These are phyloP conservation scores for Tragelaphus eurycerus DNA, from an alignment of 2,797 vertebrate species.

Conservation along the genomic window DNA sequence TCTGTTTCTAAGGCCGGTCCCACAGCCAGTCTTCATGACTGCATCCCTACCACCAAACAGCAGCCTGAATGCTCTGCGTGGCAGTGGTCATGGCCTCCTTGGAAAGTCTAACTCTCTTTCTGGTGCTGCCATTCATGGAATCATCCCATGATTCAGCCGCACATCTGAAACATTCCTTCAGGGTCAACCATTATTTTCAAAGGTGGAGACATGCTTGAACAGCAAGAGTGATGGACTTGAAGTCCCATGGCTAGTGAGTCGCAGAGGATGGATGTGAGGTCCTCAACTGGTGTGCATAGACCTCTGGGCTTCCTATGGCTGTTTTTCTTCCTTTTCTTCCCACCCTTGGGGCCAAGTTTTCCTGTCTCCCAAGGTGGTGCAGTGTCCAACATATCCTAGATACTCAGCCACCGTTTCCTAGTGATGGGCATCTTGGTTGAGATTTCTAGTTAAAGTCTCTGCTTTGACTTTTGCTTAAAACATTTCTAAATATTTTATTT, in stretches of 20 bases:
- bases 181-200: background rate
- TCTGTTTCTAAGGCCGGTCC: background rate
- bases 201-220: background rate
- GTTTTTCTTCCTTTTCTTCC: background rate
- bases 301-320: background rate
- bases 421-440: background rate
- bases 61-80: background rate
- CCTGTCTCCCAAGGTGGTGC: background rate
- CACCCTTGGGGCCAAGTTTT: background rate
- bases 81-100: rapidly evolving
- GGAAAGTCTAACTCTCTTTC: background rate
- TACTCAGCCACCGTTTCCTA: background rate
- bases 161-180: background rate
- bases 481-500: background rate
- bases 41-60: rapidly evolving
- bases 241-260: background rate
- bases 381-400: background rate
- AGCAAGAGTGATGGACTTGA: background rate
- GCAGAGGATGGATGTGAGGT: background rate
- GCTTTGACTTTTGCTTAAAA: background rate
- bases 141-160: background rate
- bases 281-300: background rate
- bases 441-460: background rate
- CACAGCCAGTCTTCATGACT: background rate
- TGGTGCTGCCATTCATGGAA: background rate